Percentiles rank a stretch among this genome's conserved stretches.
phyloP scores from a whole-genome alignment of 2,113 vertebrate genomes.

The Numida meleagris region DNA sequence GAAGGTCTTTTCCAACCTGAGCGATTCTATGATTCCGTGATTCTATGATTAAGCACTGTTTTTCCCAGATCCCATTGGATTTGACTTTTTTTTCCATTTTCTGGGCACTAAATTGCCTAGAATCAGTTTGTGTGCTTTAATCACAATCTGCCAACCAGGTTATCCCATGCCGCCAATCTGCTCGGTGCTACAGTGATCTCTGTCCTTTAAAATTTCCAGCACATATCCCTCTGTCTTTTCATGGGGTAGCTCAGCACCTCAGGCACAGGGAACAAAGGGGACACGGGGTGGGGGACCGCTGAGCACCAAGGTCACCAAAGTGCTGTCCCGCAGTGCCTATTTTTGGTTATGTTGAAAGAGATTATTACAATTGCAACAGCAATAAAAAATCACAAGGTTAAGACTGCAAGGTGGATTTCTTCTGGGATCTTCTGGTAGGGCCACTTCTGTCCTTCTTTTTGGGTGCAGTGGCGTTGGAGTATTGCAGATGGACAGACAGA shows the following conservation, averaged over 20 bases:
- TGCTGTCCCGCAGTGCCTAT: background rate
- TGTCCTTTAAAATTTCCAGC: background rate
- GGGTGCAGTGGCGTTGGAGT: rapidly evolving
- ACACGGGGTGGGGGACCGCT: background rate
- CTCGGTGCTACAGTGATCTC: background rate
- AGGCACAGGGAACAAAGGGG: background rate
- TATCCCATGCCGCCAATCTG: background rate
- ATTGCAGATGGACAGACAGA: background rate
- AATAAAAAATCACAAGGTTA: background rate
- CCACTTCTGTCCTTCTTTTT: background rate
- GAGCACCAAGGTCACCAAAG: background rate
- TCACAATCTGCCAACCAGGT: slow-evolving; percentile 39
- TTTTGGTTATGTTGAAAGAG: background rate
- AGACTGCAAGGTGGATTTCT: background rate
- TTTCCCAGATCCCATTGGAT: background rate
- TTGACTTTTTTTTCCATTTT: background rate
- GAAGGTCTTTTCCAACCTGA: too few species aligned
- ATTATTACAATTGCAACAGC: background rate
- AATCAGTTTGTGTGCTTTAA: slow-evolving; percentile 40
- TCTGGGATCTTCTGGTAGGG: background rate
- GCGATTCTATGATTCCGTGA: too few species aligned
- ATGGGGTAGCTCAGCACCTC: background rate
- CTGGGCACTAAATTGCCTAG: slow-evolving; percentile 16
- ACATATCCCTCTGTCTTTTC: background rate
- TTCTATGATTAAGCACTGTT: too few species aligned